Evolutionary conservation across 2,113 vertebrate genomes (phyloP).

Genomic region (Hippocampus mohnikei): DNA sequence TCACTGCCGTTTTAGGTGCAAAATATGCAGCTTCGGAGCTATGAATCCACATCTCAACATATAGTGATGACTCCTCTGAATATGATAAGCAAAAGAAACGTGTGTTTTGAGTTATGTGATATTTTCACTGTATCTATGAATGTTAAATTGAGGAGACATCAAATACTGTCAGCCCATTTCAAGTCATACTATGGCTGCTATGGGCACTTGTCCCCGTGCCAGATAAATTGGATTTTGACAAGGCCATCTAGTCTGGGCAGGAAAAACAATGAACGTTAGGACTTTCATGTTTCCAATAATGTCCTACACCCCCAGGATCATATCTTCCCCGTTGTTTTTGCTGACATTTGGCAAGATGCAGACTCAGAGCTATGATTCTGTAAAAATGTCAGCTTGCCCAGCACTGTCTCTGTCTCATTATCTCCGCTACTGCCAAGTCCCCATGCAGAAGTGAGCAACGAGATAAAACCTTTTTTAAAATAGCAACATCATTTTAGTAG

Average conservation of each 20-base stretch:
- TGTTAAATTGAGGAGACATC: not conserved
- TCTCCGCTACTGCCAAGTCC: not conserved
- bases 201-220: not conserved
- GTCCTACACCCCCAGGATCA: not conserved
- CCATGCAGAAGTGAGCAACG: conserved; percentile 1
- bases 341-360: not conserved
- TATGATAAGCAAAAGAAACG: conserved; percentile 3
- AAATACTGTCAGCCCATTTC: not conserved
- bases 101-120: conserved; percentile 1
- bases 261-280: not conserved
- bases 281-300: not conserved
- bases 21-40: conserved; percentile 18
- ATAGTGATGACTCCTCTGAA: conserved; percentile 4
- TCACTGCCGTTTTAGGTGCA: conserved; percentile 15
- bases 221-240: not conserved
- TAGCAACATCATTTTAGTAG: not conserved
- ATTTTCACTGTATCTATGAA: not conserved
- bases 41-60: conserved; percentile 18
- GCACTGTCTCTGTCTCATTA: not conserved
- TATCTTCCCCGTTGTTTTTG: not conserved
- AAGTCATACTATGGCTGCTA: not conserved
- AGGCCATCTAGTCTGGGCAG: not conserved
- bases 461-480: not conserved
- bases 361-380: not conserved
- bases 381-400: not conserved